Base-by-base conservation (phyloP, 2,888 invertebrate species). In the Brachylomia viminalis region DNA sequence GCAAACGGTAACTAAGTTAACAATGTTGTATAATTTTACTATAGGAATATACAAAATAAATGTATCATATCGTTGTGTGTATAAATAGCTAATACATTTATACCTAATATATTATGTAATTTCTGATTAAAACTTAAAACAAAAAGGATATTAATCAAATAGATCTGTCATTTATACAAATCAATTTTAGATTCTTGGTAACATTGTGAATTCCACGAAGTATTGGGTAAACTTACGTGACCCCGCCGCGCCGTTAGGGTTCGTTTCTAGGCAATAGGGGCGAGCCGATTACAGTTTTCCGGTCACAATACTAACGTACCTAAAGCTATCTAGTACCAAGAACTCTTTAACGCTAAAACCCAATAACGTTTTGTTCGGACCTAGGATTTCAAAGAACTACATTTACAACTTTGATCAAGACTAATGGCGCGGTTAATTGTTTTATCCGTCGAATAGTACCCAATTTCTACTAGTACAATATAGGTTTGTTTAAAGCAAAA, bases 1-100 rank as follows among this genome's bases (percentile, higher is more conserved):
- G 20, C 74, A 75, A 75, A 85, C 82, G 58, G 66, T 81, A 83
- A 80, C 81, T 74, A 67, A 59, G 62, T 62, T 54, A 84, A 66
- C 61, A 61, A 54, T 69, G 15, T 56, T 69, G 58, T 59, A 59
- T 83, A 80, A 54, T 83, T 77, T 69, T 83, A 59, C 20, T 67
- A 49, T 49, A 49, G 27, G 23, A 82, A 77, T 77, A 82, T 42
- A 52, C 49, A 49, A 78, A 27, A 58, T 45, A 52, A 42, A 56
- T 77, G 45, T 59, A 45, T 59, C 52, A 52, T 33, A 33, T 72
- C 33, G 13, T 59, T 33, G 38, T 49, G n/a, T 52, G 45, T 45
- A 77, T 52, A 75, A 52, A 75, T 33, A 49, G n/a, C 23, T 69
- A n/a, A 15, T 23, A 42, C 33, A 30, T 38, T 42, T 59, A 13